phyloP scores from a whole-genome alignment of 1,140 invertebrate genomes.

The Homarus americanus region DNA sequence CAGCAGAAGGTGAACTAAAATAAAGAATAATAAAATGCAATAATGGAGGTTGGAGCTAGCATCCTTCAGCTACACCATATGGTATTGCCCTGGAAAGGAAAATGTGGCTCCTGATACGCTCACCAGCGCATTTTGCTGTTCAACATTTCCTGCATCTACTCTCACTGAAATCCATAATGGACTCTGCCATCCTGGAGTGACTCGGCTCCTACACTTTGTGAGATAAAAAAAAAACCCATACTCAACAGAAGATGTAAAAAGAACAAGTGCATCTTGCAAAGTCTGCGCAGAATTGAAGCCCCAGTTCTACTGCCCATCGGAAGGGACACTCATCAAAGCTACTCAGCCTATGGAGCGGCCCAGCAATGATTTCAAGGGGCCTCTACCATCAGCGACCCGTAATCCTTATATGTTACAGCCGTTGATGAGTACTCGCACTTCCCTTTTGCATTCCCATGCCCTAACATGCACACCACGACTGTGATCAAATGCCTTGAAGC shows the following conservation, averaged over 20 bases:
- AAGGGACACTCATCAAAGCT: constrained; percentile 25
- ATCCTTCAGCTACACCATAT: constrained; percentile 35
- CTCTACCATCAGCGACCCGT: not conserved
- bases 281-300: constrained; percentile 29
- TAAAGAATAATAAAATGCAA: constrained; percentile 31
- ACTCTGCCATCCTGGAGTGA: constrained; percentile 19
- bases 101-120: not conserved
- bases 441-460: constrained; percentile 26
- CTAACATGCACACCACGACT: constrained; percentile 16
- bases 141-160: not conserved
- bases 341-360: constrained; percentile 5
- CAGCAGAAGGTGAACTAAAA: constrained; percentile 33
- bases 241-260: constrained; percentile 32
- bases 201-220: constrained; percentile 12
- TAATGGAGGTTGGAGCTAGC: constrained; percentile 30
- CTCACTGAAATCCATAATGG: not conserved
- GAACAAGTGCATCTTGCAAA: constrained; percentile 28
- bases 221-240: not conserved
- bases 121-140: constrained; percentile 12
- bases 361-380: constrained; percentile 16
- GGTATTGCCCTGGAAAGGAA: not conserved
- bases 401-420: constrained; percentile 20
- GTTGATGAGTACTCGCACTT: constrained; percentile 14
- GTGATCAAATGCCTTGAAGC: not conserved
- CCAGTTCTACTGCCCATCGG: not conserved